A percentile compares a stretch with the other conserved stretches of the same genome.
Conservation (phyloP, 92 coral and sea anemone species). For the Nematostella vectensis region DNA sequence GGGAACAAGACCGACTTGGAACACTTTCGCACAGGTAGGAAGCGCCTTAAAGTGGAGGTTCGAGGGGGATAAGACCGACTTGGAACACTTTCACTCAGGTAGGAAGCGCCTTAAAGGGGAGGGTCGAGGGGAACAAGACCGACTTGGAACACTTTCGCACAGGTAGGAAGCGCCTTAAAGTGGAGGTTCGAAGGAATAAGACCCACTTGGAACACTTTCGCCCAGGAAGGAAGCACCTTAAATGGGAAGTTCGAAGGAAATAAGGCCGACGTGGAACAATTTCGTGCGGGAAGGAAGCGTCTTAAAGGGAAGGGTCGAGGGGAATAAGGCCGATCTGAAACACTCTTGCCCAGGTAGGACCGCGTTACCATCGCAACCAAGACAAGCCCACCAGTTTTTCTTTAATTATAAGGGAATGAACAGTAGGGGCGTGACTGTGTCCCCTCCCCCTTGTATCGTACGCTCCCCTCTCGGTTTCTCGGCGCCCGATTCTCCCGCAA, state of each 20-base stretch:
- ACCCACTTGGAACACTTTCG: conserved; percentile 80
- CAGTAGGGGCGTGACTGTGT: too few relatives aligned
- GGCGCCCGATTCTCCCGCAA: too few relatives aligned
- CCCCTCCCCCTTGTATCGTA: too few relatives aligned
- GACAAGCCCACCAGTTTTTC: too few relatives aligned
- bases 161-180: conserved; percentile 67
- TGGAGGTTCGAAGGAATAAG: too few relatives aligned
- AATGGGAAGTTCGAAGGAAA: too few relatives aligned
- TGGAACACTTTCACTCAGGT: conserved; percentile 90
- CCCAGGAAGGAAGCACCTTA: conserved; percentile 77
- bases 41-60: too few relatives aligned
- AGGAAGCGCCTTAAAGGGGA: too few relatives aligned
- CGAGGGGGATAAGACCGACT: conserved; percentile 83
- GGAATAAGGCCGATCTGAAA: conserved; percentile 77
- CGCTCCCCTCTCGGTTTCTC: too few relatives aligned
- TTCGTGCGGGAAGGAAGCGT: conserved; percentile 72
- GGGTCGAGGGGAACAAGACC: conserved; percentile 87
- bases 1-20: conserved; percentile 89
- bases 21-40: conserved; percentile 84
- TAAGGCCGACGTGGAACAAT: conserved; percentile 82
- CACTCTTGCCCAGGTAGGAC: conserved; percentile 87
- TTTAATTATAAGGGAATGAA: too few relatives aligned
- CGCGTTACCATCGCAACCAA: too few relatives aligned
- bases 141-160: conserved; percentile 88
- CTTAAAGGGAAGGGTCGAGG: too few relatives aligned